A percentile compares a stretch with the other conserved stretches of the same genome.
These are phyloP conservation scores for Mythimna pallens DNA, from an alignment of 2,888 invertebrate genomes.

Conservation along the genomic window DNA sequence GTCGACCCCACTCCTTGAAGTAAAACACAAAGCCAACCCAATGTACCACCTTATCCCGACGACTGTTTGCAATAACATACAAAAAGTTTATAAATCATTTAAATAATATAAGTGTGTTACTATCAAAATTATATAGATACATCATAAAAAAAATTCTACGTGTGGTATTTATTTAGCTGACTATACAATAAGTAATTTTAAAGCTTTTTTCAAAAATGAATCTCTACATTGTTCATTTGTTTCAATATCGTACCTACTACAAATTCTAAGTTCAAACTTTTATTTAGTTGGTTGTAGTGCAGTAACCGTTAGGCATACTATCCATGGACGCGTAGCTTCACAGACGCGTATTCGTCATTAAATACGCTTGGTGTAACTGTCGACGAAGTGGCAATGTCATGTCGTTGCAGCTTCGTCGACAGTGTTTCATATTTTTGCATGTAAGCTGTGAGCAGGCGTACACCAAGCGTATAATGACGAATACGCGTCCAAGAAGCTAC, in stretches of 20 bases:
- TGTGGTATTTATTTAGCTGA: constrained; percentile 11
- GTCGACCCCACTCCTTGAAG: background rate
- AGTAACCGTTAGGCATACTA: background rate
- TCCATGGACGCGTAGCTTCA: no score
- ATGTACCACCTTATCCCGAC: constrained; percentile 54
- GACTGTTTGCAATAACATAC: constrained; percentile 64
- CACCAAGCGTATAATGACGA: no score
- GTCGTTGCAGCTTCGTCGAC: no score
- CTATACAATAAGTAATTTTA: background rate
- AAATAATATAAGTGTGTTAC: background rate
- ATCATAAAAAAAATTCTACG: background rate
- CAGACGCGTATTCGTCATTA: no score
- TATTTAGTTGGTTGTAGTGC: constrained; percentile 6
- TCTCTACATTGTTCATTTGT: no score
- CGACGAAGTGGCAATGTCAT: no score
- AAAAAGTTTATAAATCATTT: constrained; percentile 40
- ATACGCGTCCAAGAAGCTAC: no score
- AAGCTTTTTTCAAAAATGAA: background rate
- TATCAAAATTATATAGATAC: background rate
- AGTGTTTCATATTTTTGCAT: no score
- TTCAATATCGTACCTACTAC: no score
- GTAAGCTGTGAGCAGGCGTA: no score
- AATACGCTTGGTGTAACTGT: no score
- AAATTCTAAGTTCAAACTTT: background rate
- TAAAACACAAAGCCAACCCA: constrained; percentile 35